A percentile compares a stretch with the other conserved stretches of the same genome.
Conservation (phyloP, 2,797 vertebrate genomes). For the Girardinus metallicus region DNA sequence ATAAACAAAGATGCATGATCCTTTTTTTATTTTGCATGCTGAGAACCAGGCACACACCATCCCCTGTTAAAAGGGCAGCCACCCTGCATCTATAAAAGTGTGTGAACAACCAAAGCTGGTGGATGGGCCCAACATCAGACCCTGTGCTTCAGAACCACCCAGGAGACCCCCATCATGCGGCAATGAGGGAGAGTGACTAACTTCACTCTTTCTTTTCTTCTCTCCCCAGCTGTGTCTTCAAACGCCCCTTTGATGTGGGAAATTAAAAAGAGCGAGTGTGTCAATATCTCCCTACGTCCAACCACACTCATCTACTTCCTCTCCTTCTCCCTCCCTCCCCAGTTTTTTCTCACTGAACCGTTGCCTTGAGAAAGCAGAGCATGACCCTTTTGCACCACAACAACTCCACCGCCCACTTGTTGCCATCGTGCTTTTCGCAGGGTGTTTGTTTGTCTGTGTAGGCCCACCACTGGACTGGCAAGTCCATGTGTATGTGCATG, state of each 20-base stretch:
- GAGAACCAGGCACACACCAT: slow-evolving; percentile 41
- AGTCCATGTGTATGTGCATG: slow-evolving; percentile 62
- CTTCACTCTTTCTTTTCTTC: slow-evolving; percentile 88
- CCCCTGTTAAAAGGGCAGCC: slow-evolving; percentile 54
- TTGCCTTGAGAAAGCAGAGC: slow-evolving; percentile 76
- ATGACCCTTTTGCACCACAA: slow-evolving; percentile 70
- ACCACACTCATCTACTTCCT: slow-evolving; percentile 82
- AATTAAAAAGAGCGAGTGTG: slow-evolving; percentile 86
- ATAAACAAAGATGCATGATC: slow-evolving; percentile 63
- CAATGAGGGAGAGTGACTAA: slow-evolving; percentile 86
- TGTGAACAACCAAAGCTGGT: slow-evolving; percentile 59
- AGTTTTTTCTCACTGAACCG: slow-evolving; percentile 54
- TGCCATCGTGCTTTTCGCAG: slow-evolving; percentile 54
- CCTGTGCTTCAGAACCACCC: slow-evolving; percentile 76
- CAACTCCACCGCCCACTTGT: slow-evolving; percentile 62
- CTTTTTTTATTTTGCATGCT: slow-evolving; percentile 31
- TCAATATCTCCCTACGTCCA: slow-evolving; percentile 84
- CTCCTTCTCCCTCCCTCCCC: slow-evolving; percentile 54
- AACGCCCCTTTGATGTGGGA: slow-evolving; percentile 86
- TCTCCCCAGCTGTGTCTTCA: slow-evolving; percentile 88
- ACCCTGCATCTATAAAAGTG: slow-evolving; percentile 38
- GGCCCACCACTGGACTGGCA: slow-evolving; percentile 67
- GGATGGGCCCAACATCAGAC: slow-evolving; percentile 58
- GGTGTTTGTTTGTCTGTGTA: slow-evolving; percentile 72
- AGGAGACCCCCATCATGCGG: slow-evolving; percentile 83